phyloP scores from a whole-genome alignment of 2,888 invertebrate species.

The Hermaeophaga mercurialis region DNA sequence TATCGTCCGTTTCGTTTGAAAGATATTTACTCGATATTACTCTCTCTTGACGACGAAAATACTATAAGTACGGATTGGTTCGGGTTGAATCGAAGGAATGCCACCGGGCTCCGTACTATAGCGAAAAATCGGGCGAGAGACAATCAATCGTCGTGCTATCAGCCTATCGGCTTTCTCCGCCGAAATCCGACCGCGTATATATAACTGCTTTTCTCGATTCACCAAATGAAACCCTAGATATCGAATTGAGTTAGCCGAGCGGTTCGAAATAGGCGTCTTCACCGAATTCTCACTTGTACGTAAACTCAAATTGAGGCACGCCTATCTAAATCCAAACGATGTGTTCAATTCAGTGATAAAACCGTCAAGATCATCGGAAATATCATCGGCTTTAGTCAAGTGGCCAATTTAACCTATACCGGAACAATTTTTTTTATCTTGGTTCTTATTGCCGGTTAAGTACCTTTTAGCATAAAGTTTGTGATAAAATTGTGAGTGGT shows the following conservation, averaged over 20 bases:
- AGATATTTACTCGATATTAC: no score
- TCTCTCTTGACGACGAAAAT: no score
- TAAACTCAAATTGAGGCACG: conserved; percentile 25
- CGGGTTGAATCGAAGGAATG: no score
- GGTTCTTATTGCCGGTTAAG: background rate
- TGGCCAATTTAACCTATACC: background rate
- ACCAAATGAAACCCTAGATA: conserved; percentile 33
- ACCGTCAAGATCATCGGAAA: conserved; percentile 1
- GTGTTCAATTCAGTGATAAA: conserved; percentile 34
- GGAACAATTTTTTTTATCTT: background rate
- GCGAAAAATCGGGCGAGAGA: conserved; percentile 1
- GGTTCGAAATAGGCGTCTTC: conserved; percentile 26
- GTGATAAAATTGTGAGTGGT: no score
- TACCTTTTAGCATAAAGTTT: no score
- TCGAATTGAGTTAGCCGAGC: conserved; percentile 17
- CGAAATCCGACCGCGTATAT: conserved; percentile 34
- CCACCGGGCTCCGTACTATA: background rate
- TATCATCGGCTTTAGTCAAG: conserved; percentile 1
- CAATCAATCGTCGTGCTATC: background rate
- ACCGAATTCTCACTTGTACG: conserved; percentile 15
- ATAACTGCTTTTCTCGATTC: conserved; percentile 35
- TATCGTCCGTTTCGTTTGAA: no score
- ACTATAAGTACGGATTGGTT: no score
- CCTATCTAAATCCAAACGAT: conserved; percentile 32
- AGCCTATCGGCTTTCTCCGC: conserved; percentile 35